Evolutionary conservation across 1,140 invertebrate species (phyloP).

Genomic region (Pachyrhynchus sulphureomaculatus): DNA sequence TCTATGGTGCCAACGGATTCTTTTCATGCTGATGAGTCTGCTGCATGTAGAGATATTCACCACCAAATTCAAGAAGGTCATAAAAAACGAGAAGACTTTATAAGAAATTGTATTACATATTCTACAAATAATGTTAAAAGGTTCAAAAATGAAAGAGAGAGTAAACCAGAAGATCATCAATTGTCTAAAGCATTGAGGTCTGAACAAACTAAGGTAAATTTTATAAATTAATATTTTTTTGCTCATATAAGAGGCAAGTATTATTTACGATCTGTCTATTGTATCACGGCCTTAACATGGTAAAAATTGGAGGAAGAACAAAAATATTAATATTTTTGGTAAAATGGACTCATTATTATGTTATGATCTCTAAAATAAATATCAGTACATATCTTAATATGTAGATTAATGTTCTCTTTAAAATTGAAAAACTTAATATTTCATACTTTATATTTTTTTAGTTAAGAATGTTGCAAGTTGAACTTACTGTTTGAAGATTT

Average conservation of each 20-base stretch:
- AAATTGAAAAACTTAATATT: no score
- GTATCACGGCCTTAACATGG: no score
- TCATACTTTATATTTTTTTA: conserved; percentile 52
- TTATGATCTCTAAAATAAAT: no score
- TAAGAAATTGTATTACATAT: conserved; percentile 74
- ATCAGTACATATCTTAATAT: no score
- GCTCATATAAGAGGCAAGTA: no score
- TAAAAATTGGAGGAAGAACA: not conserved
- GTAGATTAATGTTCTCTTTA: no score
- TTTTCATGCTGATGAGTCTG: conserved; percentile 69
- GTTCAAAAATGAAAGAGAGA: conserved; percentile 65
- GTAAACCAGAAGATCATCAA: conserved; percentile 61
- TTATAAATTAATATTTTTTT: not conserved
- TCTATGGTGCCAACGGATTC: conserved; percentile 84
- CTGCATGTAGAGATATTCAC: conserved; percentile 76
- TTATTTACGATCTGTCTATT: no score
- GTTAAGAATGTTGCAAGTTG: conserved; percentile 78
- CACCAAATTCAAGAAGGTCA: conserved; percentile 69
- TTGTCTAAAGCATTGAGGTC: conserved; percentile 71
- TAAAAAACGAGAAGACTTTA: conserved; percentile 66
- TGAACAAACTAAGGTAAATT: conserved; percentile 76
- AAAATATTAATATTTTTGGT: conserved; percentile 21
- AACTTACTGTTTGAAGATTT: conserved; percentile 85
- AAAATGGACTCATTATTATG: no score
- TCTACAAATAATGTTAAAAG: conserved; percentile 68